phyloP scores from a whole-genome alignment of 2,113 vertebrate species.

The Dicentrarchus labrax region DNA sequence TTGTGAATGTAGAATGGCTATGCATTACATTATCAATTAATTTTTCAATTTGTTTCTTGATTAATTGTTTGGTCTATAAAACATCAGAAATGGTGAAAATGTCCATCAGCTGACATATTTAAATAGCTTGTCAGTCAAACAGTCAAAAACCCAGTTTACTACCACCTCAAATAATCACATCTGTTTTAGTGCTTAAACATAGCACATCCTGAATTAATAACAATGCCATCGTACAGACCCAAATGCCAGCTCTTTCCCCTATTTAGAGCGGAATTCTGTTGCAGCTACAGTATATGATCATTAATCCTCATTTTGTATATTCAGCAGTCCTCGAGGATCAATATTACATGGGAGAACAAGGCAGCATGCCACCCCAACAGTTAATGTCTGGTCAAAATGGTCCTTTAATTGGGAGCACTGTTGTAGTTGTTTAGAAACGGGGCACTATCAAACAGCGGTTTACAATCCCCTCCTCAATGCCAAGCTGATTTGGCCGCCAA shows the following conservation, averaged over 20 bases:
- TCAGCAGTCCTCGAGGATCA: slow-evolving; percentile 77
- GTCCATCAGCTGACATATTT: no score
- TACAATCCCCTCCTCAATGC: slow-evolving; percentile 78
- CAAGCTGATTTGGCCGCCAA: slow-evolving; percentile 73
- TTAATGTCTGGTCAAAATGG: slow-evolving; percentile 84
- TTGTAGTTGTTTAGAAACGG: slow-evolving; percentile 64
- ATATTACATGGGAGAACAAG: slow-evolving; percentile 77
- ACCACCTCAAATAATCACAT: no score
- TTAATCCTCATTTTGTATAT: slow-evolving; percentile 78
- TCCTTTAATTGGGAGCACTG: slow-evolving; percentile 82
- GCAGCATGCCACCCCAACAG: slow-evolving; percentile 69
- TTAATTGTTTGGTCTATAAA: no score
- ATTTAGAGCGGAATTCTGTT: slow-evolving; percentile 9
- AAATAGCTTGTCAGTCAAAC: no score
- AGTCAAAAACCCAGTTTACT: no score
- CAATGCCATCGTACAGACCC: background rate
- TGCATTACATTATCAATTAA: background rate
- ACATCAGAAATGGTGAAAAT: no score
- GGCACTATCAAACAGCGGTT: slow-evolving; percentile 83
- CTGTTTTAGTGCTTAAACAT: background rate
- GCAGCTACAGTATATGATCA: slow-evolving; percentile 63
- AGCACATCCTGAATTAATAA: background rate
- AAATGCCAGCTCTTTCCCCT: background rate
- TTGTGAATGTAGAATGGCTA: background rate
- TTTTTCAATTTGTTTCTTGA: no score